Percentiles rank a stretch among this genome's conserved stretches.
Conservation (phyloP, 2,888 invertebrate genomes). For the Lasioglossum lativentre region DNA sequence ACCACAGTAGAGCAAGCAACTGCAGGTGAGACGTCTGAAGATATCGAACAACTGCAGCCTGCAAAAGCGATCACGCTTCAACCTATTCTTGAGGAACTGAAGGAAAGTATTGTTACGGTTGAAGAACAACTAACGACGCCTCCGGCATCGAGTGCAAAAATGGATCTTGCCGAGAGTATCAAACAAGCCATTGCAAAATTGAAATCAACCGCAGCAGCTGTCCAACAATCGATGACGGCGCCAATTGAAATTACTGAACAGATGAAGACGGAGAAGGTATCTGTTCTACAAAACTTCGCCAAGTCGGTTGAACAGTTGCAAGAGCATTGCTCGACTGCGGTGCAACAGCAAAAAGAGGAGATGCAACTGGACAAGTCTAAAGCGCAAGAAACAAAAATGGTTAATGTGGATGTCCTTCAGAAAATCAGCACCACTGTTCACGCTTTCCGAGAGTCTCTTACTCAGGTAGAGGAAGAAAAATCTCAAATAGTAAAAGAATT, state of each 20-base stretch:
- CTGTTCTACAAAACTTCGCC: slow-evolving; percentile 83
- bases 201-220: slow-evolving; percentile 49
- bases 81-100: slow-evolving; percentile 73
- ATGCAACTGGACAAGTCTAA: background rate
- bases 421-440: slow-evolving; percentile 61
- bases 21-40: slow-evolving; percentile 31
- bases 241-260: slow-evolving; percentile 41
- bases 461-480: slow-evolving; percentile 42
- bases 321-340: slow-evolving; percentile 65
- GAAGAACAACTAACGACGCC: slow-evolving; percentile 69
- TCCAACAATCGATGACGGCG: slow-evolving; percentile 56
- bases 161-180: slow-evolving; percentile 63
- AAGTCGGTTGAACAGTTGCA: slow-evolving; percentile 77
- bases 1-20: slow-evolving; percentile 47
- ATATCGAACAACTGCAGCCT: slow-evolving; percentile 41
- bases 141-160: slow-evolving; percentile 51
- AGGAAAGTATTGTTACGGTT: slow-evolving; percentile 72
- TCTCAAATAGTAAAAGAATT: slow-evolving; percentile 35
- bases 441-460: slow-evolving; percentile 50
- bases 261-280: slow-evolving; percentile 58
- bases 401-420: slow-evolving; percentile 53
- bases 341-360: slow-evolving; percentile 27
- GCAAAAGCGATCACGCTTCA: slow-evolving; percentile 12
- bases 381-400: slow-evolving; percentile 11
- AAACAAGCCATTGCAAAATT: slow-evolving; percentile 75